Evolutionary conservation across 2,797 vertebrate species (phyloP).

Genomic region (Percopsis omiscomaycus): DNA sequence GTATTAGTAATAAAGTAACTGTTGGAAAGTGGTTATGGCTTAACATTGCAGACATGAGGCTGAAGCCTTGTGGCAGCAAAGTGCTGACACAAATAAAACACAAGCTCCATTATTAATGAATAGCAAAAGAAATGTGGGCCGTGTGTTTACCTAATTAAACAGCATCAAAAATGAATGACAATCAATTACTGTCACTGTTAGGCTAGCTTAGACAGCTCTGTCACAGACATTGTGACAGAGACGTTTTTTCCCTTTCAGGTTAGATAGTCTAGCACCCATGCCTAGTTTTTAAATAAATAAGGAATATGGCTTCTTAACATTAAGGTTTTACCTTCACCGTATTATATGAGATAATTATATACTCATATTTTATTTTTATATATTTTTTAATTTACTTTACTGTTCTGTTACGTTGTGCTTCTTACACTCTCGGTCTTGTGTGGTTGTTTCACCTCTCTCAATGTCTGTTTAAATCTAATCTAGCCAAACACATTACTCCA

Average conservation of each 20-base stretch:
- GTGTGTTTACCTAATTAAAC: conserved; percentile 74
- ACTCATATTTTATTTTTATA: conserved; percentile 33
- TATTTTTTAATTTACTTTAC: conserved; percentile 6
- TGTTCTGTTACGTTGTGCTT: conserved; percentile 32
- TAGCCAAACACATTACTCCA: conserved; percentile 70
- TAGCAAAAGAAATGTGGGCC: conserved; percentile 57
- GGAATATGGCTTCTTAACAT: too few relatives aligned
- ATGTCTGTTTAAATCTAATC: conserved; percentile 75
- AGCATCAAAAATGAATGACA: conserved; percentile 75
- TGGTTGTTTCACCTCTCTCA: conserved; percentile 55
- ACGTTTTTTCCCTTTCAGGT: conserved; percentile 19
- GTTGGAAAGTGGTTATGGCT: background rate
- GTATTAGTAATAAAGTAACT: too few relatives aligned
- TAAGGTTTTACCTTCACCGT: conserved; percentile 16
- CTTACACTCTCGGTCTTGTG: conserved; percentile 38
- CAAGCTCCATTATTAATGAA: conserved; percentile 68
- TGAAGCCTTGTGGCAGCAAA: conserved; percentile 18
- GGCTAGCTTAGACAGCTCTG: conserved; percentile 35
- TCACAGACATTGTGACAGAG: conserved; percentile 26
- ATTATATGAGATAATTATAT: background rate
- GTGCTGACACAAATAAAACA: conserved; percentile 53
- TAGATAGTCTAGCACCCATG: background rate
- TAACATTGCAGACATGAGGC: conserved; percentile 21
- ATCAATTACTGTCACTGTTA: conserved; percentile 57
- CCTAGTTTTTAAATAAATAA: background rate